Percentiles rank a stretch among this genome's conserved stretches.
Conservation (phyloP, 2,888 invertebrate species). For the Xylota segnis region DNA sequence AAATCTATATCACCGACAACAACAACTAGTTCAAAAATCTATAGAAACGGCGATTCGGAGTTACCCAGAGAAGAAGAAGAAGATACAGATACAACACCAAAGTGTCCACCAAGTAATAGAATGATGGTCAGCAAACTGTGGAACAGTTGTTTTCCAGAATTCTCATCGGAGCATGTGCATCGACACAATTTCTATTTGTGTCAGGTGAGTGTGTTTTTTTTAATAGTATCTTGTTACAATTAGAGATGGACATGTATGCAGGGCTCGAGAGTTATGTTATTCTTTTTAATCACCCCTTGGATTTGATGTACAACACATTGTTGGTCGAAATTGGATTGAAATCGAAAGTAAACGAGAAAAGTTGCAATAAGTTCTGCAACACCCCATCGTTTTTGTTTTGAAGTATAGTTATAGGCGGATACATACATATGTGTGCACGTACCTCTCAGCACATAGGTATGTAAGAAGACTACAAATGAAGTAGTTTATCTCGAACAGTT, state of each 20-base stretch:
- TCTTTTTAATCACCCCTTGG: too few relatives aligned
- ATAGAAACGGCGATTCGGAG: slow-evolving; percentile 64
- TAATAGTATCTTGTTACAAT: neutral
- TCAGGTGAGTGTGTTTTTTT: slow-evolving; percentile 80
- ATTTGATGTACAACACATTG: too few relatives aligned
- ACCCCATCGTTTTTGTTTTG: too few relatives aligned
- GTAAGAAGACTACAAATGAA: too few relatives aligned
- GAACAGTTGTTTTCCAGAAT: slow-evolving; percentile 84
- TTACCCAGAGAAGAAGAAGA: slow-evolving; percentile 80
- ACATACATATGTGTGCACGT: too few relatives aligned
- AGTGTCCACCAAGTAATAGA: slow-evolving; percentile 82
- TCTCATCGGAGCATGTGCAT: slow-evolving; percentile 84
- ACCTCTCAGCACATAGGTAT: too few relatives aligned
- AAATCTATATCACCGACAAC: slow-evolving; percentile 77
- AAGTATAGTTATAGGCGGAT: too few relatives aligned
- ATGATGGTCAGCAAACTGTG: slow-evolving; percentile 85
- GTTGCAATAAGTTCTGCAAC: too few relatives aligned
- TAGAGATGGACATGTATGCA: neutral
- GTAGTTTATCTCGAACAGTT: too few relatives aligned
- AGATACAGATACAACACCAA: slow-evolving; percentile 80
- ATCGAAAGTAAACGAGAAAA: too few relatives aligned
- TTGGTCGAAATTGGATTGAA: too few relatives aligned
- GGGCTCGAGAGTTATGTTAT: neutral
- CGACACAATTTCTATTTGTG: slow-evolving; percentile 84
- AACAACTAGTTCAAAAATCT: slow-evolving; percentile 70